Evolutionary conservation across 92 coral and sea anemone species (phyloP), one percentile per base, ranked within the genome.

Genomic region (Porites evermanni): DNA sequence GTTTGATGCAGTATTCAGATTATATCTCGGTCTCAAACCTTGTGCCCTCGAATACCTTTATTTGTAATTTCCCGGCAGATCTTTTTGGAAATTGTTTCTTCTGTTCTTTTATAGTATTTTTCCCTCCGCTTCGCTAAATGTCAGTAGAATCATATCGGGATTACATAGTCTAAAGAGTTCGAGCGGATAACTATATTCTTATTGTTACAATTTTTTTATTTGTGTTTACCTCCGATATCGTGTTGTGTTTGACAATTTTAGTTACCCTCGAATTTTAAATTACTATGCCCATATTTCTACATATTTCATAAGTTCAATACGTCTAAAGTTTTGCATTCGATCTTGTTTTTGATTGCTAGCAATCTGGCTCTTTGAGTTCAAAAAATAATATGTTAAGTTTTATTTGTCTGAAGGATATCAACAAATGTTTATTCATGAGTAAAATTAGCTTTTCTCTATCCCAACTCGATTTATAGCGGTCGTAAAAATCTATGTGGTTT

Each of bases 1-100:
- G 80, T 74, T 74, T 63, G 23, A 81, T 63, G 73, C 87, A 83
- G 74, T 61, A 73, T 83, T 73, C 87, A 50, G 54, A 73, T 73
- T 29, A 29, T 29, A 38, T 47, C 52, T 79, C 69, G 66, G 87
- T 74, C n/a, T 47, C 79, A 53, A 64, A 61, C 65, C 66, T 52
- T 52, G 63, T 83, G 73, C 52, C 72, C 87, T 63, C 26, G 63
- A 64, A 63, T 73, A 52, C 64, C 8, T 70, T 81, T 73, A 12
- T 32, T 79, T 51, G 85, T 2, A 58, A 65, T 71, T 71, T 32
- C 60, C 17, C 9, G 12, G 50, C 13, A 50, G 19, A 26, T 21
- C 67, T 64, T 50, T 56, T 47, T 38, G 9, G 2, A 12, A 23
- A 63, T 32, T 66, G 32, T n/a, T 81, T 81, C 20, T 8, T 7